Evolutionary conservation across 2,113 vertebrate species (phyloP).

Genomic region (Dinomys branickii): DNA sequence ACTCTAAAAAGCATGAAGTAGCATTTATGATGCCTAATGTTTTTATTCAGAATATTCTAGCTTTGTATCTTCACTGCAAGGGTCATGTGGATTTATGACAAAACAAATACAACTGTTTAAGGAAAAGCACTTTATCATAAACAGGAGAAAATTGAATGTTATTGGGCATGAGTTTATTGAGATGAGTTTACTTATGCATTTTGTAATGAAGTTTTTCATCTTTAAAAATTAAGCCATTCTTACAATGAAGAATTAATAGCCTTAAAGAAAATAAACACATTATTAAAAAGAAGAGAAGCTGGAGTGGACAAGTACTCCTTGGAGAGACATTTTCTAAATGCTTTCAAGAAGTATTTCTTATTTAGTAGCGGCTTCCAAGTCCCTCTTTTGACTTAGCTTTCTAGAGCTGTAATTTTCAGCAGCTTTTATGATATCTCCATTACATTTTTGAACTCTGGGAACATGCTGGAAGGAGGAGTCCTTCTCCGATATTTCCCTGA

Average conservation of each 20-base stretch:
- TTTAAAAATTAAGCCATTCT: not conserved
- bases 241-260: not conserved
- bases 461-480: conserved; percentile 4
- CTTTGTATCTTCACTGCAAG: not conserved
- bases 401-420: not conserved
- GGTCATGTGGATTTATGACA: not conserved
- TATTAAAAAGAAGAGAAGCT: not conserved
- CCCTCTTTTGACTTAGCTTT: conserved; percentile 31
- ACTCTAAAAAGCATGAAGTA: not conserved
- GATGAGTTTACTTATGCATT: not conserved
- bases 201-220: not conserved
- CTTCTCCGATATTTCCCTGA: not conserved
- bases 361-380: not conserved
- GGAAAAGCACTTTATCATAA: not conserved
- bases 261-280: not conserved
- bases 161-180: not conserved
- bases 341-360: not conserved
- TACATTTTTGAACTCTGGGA: conserved; percentile 2
- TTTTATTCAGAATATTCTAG: not conserved
- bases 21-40: not conserved
- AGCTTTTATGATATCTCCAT: conserved; percentile 27
- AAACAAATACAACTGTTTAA: not conserved
- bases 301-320: not conserved
- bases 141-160: not conserved
- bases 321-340: not conserved